Evolutionary conservation across 2,888 invertebrate genomes (phyloP), one percentile per base, ranked within the genome.

Genomic region (Calameuta pallipes): DNA sequence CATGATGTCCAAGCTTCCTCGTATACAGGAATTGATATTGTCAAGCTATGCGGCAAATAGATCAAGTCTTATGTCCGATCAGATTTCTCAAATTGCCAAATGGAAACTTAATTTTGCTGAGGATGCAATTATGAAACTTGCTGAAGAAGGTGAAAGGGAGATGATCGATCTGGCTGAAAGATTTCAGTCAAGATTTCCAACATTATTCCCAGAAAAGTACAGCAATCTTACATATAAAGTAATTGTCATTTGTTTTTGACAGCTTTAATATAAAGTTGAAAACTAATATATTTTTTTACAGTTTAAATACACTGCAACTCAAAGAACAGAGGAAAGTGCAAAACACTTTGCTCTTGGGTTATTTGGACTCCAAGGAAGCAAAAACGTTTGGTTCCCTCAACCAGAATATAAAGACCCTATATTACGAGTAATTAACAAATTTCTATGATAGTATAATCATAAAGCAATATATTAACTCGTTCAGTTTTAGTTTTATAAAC

Each of bases 241-340:
- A 91, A 79, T 78, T 85, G 56, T 90, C 88, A 84, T 85, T 87
- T 36, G 88, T 89, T 82, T 80, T 83, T 35, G 82, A 78, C 68
- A 88, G 85, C 73, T 86, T 35, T 74, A 34, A 35, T 56, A 23
- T 23, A 56, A 56, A 23, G 23, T 56, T 23, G 56, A 56, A 23
- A 9, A 56, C 56, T 56, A 35, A 76, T 69, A 73, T 74, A 73
- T 73, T 68, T 33, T 35, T 23, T 56, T 56, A 56, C 92, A 96
- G 95, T 96, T 97, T 87, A 95, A 95, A 85, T 95, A 94, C 84
- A 97, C 97, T 31, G 94, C 94, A 1, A 96, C 96, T 1, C 95
- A 97, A 88, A 93, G 97, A 83, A 94, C 97, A 0, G 93, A 94
- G 77, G 94, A 94, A 85, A 97, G 97, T 91, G 96, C 96, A 0